Conservation (phyloP, 2,888 invertebrate species). For the Pegoplata infirma region DNA sequence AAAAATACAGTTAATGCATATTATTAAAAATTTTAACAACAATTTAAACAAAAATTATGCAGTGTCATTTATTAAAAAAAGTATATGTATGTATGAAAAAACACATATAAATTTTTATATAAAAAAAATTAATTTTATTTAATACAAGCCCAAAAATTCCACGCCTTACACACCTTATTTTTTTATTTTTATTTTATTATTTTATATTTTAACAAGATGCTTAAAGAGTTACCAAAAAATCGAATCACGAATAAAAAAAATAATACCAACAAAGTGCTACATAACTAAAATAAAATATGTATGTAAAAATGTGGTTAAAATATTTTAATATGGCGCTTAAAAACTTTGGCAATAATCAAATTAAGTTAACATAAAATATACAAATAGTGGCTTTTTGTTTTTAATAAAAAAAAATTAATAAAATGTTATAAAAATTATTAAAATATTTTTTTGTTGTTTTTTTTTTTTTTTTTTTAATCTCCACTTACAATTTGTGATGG, state of each 20-base stretch:
- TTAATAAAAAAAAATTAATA: no score
- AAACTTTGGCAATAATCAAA: neutral
- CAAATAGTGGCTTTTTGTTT: no score
- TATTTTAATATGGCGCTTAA: neutral
- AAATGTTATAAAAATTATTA: no score
- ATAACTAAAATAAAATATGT: slow-evolving; percentile 5
- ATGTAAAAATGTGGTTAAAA: neutral
- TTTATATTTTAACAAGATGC: slow-evolving; percentile 51
- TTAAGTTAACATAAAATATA: neutral
- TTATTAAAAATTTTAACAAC: slow-evolving; percentile 50
- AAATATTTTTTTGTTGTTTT: no score
- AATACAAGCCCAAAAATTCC: slow-evolving; percentile 63
- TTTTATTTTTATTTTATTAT: no score
- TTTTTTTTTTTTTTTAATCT: no score
- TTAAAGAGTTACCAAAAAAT: slow-evolving; percentile 24
- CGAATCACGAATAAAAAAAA: slow-evolving; percentile 20
- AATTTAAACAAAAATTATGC: slow-evolving; percentile 44
- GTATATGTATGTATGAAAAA: neutral
- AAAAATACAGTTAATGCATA: slow-evolving; percentile 35
- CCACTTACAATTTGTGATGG: no score
- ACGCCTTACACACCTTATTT: slow-evolving; percentile 61
- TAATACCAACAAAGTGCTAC: slow-evolving; percentile 26
- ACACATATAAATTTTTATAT: slow-evolving; percentile 7
- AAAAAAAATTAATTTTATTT: slow-evolving; percentile 35
- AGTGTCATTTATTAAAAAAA: slow-evolving; percentile 37